Evolutionary conservation across 2,888 invertebrate species (phyloP), one percentile per base, ranked within the genome.

Genomic region (Crioceris asparagi): DNA sequence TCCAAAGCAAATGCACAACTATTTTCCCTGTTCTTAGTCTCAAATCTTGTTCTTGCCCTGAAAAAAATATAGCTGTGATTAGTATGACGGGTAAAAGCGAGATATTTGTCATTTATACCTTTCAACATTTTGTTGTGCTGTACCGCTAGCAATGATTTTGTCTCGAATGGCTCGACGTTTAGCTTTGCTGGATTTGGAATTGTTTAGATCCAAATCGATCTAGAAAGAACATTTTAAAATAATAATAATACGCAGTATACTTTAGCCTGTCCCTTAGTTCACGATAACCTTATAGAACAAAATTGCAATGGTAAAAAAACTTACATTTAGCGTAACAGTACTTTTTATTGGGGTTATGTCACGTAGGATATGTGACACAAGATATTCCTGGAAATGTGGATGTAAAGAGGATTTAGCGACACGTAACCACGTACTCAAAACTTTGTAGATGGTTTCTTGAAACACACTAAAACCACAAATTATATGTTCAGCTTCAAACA

Each of bases 121-220:
- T 11, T 36, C 38, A 25, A 26, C 17, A 10, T 29, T 17, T 17
- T 17, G n/a, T 15, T 26, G 30, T 29, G 30, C 12, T 18, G 21
- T 32, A 3, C 37, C 40, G 27, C 40, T 39, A 7, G 42, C 21
- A 30, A 50, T 46, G 11, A 50, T 49, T 38, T 38, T 44, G 17
- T 48, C 41, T 17, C 43, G 34, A 31, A 50, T 40, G 11, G 45
- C 46, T 30, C 37, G 46, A 7, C 41, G 42, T 31, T 47, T 48
- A 6, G 51, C 46, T 40, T 47, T 49, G 25, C 45, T 42, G 1
- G 47, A 47, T 35, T 44, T 47, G 29, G 44, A 43, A n/a, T 41
- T 37, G 29, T 21, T 15, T 4, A 23, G 10, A 19, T 38, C 36
- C 5, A 39, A 38, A 17, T 38, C 37, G 12, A 46, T 43, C 45